Conservation (phyloP, 2,888 invertebrate genomes). For the Agonopterix arenella region DNA sequence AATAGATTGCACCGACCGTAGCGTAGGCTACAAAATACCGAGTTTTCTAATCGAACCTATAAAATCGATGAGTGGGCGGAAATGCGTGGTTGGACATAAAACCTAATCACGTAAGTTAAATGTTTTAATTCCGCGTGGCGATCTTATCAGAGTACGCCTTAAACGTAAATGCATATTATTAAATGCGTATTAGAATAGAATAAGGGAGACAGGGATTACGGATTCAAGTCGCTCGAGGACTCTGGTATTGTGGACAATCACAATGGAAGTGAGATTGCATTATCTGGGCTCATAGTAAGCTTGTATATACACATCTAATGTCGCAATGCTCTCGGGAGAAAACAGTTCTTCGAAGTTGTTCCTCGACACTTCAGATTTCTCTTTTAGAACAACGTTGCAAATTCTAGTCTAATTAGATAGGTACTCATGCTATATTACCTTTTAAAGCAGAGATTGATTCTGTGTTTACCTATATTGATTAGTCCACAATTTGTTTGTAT, state of each 20-base stretch:
- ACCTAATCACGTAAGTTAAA: slow-evolving; percentile 28
- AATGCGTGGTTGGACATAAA: slow-evolving; percentile 21
- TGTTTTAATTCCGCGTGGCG: slow-evolving; percentile 24
- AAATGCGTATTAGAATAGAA: slow-evolving; percentile 40
- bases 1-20: slow-evolving; percentile 3
- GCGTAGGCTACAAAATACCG: slow-evolving; percentile 1
- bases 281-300: slow-evolving; percentile 25
- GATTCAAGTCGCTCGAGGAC: slow-evolving; percentile 29
- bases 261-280: slow-evolving; percentile 45
- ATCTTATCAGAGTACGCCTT: slow-evolving; percentile 23
- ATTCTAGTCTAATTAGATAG: slow-evolving; percentile 7
- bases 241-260: slow-evolving; percentile 38
- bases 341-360: slow-evolving; percentile 16
- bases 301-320: slow-evolving; percentile 10
- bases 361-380: slow-evolving; percentile 5
- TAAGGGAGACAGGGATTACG: slow-evolving; percentile 35
- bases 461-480: not conserved
- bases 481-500: not conserved
- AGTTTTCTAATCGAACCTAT: slow-evolving; percentile 10
- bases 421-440: not conserved
- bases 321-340: slow-evolving; percentile 27
- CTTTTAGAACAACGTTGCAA: slow-evolving; percentile 8
- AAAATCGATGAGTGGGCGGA: slow-evolving; percentile 13
- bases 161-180: slow-evolving; percentile 27
- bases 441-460: not conserved